Base-by-base conservation (phyloP, 2,797 vertebrate genomes). In the Morus bassanus region DNA sequence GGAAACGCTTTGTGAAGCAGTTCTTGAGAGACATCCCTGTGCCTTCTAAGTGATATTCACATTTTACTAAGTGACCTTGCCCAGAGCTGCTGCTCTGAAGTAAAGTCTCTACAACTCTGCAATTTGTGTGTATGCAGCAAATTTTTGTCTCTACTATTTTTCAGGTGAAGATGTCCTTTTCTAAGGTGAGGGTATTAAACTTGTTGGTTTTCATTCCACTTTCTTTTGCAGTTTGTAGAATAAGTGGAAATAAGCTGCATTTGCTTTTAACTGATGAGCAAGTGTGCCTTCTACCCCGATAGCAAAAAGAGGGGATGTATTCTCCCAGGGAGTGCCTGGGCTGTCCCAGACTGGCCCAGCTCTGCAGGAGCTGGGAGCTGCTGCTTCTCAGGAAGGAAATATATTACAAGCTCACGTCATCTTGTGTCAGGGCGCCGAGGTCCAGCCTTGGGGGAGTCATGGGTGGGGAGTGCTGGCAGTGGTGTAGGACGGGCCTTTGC, bases 1-100 rank as follows among this genome's bases (percentile, higher is more conserved):
- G 86, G 84, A 87, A 70, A 67, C 0, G 1, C 86, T 87, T 76
- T 93, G 69, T 88, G 82, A 79, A 88, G 69, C 2, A 1, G 22
- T n/a, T 60, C 57, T 85, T 80, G 65, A 85, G 93, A 88, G 84
- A 65, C 0, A 0, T 61, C 33, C n/a, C 64, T 39, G 23, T 89
- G 37, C 64, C 94, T 87, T 80, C 56, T 64, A 35, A 94, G 41
- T 23, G 31, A 80, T 31, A 13, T 39, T 65, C 72, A 50, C 37
- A 10, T 89, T 91, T 57, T 53, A 37, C 64, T 61, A 83, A 43
- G 30, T 85, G 86, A 96, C 93, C 93, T 92, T 96, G 94, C 90
- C 78, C 48, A 60, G 74, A 94, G 91, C 81, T 74, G 83, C 80
- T 2, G 6, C 75, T 96, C 84, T 92, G 81, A 97, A 95, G 59